Percentiles rank a stretch among this genome's conserved stretches.
Evolutionary conservation across 1,140 invertebrate species (phyloP).

Genomic region (Phymorhynchus buccinoides): DNA sequence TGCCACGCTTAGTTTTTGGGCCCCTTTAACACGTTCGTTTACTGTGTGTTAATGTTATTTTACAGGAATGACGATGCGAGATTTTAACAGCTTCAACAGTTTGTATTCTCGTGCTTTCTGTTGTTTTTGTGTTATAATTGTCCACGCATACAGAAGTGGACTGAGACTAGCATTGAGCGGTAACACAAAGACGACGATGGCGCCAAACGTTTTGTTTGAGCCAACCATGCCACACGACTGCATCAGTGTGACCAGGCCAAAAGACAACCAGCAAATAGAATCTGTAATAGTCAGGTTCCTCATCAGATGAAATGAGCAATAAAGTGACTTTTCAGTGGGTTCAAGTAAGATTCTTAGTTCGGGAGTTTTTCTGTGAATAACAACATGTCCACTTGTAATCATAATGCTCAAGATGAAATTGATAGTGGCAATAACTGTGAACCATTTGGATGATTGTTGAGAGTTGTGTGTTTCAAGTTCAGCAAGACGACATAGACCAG

Average conservation of each 20-base stretch:
- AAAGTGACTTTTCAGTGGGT: constrained; percentile 12
- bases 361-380: constrained; percentile 44
- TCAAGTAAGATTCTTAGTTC: constrained; percentile 19
- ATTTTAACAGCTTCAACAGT: no score
- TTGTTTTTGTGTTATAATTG: no score
- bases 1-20: no score
- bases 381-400: constrained; percentile 49
- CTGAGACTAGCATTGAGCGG: no score
- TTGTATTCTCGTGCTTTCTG: no score
- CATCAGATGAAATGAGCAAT: constrained; percentile 41
- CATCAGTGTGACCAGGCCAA: constrained; percentile 48
- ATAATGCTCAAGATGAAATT: constrained; percentile 49
- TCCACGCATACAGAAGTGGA: no score
- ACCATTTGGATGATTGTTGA: constrained; percentile 47
- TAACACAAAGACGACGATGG: no score
- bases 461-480: constrained; percentile 30
- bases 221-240: no score
- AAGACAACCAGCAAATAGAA: constrained; percentile 53
- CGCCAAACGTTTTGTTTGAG: no score
- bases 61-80: no score
- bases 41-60: no score
- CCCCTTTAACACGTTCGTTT: no score
- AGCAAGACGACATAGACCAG: constrained; percentile 55
- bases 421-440: constrained; percentile 45
- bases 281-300: constrained; percentile 45